Conservation (phyloP, 2,797 vertebrate species). For the Morus bassanus region DNA sequence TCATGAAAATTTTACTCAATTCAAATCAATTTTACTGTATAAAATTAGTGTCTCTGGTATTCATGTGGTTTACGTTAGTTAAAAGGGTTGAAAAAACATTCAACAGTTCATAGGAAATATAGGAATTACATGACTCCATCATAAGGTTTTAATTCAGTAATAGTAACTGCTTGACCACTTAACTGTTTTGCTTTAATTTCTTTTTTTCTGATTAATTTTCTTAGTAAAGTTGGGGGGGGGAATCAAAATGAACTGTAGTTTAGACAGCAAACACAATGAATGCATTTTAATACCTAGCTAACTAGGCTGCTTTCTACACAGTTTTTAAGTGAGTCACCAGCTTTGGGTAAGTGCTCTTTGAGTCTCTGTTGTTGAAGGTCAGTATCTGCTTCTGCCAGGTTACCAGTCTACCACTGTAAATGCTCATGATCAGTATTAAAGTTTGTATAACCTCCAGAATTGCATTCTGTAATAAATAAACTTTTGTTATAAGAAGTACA, state of each 20-base stretch:
- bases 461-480: not conserved
- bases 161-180: not conserved
- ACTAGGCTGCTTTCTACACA: not conserved
- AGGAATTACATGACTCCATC: not conserved
- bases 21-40: not conserved
- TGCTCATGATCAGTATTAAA: not conserved
- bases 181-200: not conserved
- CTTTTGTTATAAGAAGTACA: not conserved
- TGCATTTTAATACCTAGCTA: not conserved
- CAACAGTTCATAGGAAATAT: not conserved
- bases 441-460: not conserved
- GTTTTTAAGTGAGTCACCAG: not conserved
- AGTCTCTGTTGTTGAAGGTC: not conserved
- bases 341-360: not conserved
- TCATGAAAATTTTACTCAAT: not conserved
- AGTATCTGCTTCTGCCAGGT: not conserved
- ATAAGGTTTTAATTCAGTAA: slow-evolving; percentile 27
- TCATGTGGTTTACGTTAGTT: slow-evolving; percentile 10
- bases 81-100: not conserved
- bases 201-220: not conserved
- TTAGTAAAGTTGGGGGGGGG: not conserved
- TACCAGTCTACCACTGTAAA: not conserved
- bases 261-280: not conserved
- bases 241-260: not conserved
- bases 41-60: not conserved